Evolutionary conservation across 2,888 invertebrate genomes (phyloP), one percentile per base, ranked within the genome.

Genomic region (Sepiola atlantica): DNA sequence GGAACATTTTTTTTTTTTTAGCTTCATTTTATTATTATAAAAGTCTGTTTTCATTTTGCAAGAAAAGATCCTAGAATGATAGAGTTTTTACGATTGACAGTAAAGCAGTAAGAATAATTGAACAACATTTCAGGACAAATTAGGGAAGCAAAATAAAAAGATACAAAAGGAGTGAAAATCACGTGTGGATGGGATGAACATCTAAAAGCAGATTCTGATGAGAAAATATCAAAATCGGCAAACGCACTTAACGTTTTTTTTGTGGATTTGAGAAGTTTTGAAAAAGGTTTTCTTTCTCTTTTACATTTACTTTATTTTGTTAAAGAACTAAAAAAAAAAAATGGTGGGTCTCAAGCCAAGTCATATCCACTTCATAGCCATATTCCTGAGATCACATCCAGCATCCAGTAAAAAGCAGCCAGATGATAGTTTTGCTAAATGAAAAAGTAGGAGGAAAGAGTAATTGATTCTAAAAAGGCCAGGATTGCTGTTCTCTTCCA

Each of bases 381-480:
- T 92, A 92, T 92, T 92, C 92, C 92, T 92, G 92, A 92, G 92
- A 92, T 92, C 45, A 45, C 54, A 55, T 92, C 54, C 55, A 92
- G 55, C 54, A 45, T 8, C 8, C 45, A 45, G 8, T 45, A 45
- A 45, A 45, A 92, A 92, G 92, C 92, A 55, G 92, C 54, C 92
- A 54, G 45, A 92, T 92, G 92, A 92, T 92, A 92, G 28, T 45
- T 92, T 91, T 92, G 45, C 92, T 92, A 92, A 55, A 92, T 55
- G 55, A 92, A 92, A n/a, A 92, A 92, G 92, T 45, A 91, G 91
- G 45, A 92, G 92, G 54, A 92, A 45, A 35, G n/a, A 35, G 45
- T n/a, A 92, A 35, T 55, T 92, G 8, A 24, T 92, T 28, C 35
- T 92, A n/a, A 45, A 92, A 92, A 55, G 55, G 45, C 54, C 45